A percentile compares a stretch with the other conserved stretches of the same genome.
Evolutionary conservation across 2,797 vertebrate genomes (phyloP).

Genomic region (Microctenopoma steveboyesi): DNA sequence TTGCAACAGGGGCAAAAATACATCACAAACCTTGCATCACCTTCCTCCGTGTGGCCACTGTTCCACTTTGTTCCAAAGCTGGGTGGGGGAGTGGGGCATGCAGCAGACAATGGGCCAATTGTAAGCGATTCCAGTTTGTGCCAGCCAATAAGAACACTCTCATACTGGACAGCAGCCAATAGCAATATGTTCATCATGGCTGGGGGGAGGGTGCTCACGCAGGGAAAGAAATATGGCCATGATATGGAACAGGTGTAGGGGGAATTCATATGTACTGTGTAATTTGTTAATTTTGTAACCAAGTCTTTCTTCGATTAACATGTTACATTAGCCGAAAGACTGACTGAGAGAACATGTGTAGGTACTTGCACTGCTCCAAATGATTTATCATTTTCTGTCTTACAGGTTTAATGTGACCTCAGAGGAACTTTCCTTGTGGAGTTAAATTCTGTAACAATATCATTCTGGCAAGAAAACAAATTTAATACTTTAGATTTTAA

Average conservation of each 20-base stretch:
- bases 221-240: slow-evolving; percentile 63
- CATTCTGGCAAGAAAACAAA: no score
- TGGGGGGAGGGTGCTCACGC: slow-evolving; percentile 59
- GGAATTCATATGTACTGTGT: not conserved
- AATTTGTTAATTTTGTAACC: not conserved
- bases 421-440: no score
- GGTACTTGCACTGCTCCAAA: not conserved
- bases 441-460: no score
- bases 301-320: not conserved
- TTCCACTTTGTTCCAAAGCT: slow-evolving; percentile 75
- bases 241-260: slow-evolving; percentile 13
- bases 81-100: slow-evolving; percentile 63
- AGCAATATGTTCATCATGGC: slow-evolving; percentile 50
- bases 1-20: slow-evolving; percentile 59
- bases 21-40: slow-evolving; percentile 86
- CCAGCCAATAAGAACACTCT: slow-evolving; percentile 76
- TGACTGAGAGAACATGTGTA: not conserved
- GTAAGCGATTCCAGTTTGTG: slow-evolving; percentile 35
- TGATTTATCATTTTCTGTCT: not conserved
- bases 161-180: slow-evolving; percentile 75
- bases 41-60: slow-evolving; percentile 74
- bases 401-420: no score
- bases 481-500: no score
- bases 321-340: not conserved
- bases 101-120: slow-evolving; percentile 77